Percentiles rank a stretch among this genome's conserved stretches.
Evolutionary conservation across 2,797 vertebrate genomes (phyloP).

Genomic region (Pipistrellus nathusii): DNA sequence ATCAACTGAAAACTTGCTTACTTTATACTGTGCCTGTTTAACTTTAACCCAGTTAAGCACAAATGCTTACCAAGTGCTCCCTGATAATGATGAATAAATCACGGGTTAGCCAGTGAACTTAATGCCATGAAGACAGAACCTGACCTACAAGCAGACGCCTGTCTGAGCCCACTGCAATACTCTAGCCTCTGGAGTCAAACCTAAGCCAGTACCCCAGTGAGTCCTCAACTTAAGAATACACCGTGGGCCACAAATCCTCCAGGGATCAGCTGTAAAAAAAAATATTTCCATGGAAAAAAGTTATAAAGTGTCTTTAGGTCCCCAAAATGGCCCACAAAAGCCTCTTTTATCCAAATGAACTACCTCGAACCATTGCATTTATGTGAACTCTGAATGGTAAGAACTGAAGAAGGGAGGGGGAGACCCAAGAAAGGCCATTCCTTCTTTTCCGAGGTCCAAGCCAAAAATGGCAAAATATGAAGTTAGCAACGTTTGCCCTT

Average conservation of each 20-base stretch:
- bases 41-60: conserved; percentile 56
- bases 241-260: fast-evolving
- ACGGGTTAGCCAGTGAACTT: conserved; percentile 32
- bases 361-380: not conserved
- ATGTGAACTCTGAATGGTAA: not conserved
- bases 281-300: conserved; percentile 31
- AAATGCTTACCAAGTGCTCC: not conserved
- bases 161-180: not conserved
- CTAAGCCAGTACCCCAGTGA: not conserved
- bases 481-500: not conserved
- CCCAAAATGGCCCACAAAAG: not conserved
- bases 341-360: not conserved
- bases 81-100: not conserved
- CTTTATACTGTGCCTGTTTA: conserved; percentile 35
- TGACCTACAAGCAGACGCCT: not conserved
- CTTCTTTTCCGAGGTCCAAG: not conserved
- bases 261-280: not conserved
- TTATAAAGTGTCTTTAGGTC: not conserved
- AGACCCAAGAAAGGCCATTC: not conserved
- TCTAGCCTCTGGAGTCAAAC: not conserved
- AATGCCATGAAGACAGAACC: not conserved
- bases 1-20: conserved; percentile 17
- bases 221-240: not conserved
- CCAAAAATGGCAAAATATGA: not conserved
- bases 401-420: not conserved